These are phyloP conservation scores for Odontomyia ornata DNA, from an alignment of 2,888 invertebrate genomes.

Conservation along the genomic window DNA sequence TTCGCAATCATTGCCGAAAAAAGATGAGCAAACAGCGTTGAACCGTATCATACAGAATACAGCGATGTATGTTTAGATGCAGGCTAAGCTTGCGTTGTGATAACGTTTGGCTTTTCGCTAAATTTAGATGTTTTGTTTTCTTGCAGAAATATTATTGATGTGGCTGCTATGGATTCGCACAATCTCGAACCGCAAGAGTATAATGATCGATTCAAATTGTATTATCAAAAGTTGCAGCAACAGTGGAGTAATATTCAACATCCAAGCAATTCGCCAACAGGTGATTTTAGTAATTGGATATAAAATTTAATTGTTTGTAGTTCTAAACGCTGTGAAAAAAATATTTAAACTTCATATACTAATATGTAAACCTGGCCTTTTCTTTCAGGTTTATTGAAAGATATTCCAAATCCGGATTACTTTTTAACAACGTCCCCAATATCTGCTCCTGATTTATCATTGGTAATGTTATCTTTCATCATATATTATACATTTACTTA, in stretches of 20 bases:
- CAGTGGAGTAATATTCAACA: slow-evolving; percentile 64
- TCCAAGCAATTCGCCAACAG: slow-evolving; percentile 57
- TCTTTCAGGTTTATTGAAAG: slow-evolving; percentile 69
- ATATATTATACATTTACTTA: not conserved
- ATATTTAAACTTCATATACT: too few relatives aligned
- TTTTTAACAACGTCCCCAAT: slow-evolving; percentile 73
- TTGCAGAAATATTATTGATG: slow-evolving; percentile 89
- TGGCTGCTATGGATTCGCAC: slow-evolving; percentile 89
- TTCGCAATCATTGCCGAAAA: slow-evolving; percentile 74
- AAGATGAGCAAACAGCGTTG: slow-evolving; percentile 91
- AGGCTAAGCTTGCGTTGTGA: slow-evolving; percentile 16
- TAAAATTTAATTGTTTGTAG: too few relatives aligned
- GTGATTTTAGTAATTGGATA: slow-evolving; percentile 53
- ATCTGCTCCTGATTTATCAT: slow-evolving; percentile 70
- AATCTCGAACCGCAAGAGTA: slow-evolving; percentile 90
- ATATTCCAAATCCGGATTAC: slow-evolving; percentile 79
- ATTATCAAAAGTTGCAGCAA: slow-evolving; percentile 69
- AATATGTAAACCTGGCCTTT: too few relatives aligned
- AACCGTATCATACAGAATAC: slow-evolving; percentile 90
- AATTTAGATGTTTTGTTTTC: slow-evolving; percentile 43
- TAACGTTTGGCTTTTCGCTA: slow-evolving; percentile 37
- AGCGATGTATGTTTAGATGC: slow-evolving; percentile 76
- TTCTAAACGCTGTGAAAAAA: too few relatives aligned
- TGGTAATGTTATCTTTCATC: slow-evolving; percentile 70
- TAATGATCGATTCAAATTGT: slow-evolving; percentile 80